Percentiles rank a stretch among this genome's conserved stretches.
Conservation (phyloP, 2,113 vertebrate genomes). For the Poeciliopsis occidentalis region DNA sequence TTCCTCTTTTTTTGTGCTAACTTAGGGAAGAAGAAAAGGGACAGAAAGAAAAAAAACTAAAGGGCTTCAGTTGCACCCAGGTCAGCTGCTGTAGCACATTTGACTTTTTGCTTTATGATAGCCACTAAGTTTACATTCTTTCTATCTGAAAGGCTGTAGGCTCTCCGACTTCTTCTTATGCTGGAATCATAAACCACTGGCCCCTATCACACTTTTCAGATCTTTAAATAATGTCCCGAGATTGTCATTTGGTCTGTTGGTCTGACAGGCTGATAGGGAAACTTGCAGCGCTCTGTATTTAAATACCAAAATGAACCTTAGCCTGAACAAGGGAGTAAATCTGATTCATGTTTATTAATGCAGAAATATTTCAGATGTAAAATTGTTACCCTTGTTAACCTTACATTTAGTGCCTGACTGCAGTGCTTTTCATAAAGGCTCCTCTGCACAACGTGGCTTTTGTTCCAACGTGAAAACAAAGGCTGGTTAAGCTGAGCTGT, state of each 20-base stretch:
- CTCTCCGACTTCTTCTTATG: no score
- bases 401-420: constrained; percentile 13
- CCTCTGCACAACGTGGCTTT: constrained; percentile 53
- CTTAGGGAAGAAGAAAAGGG: constrained; percentile 11
- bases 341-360: background rate
- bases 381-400: background rate
- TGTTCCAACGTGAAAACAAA: constrained; percentile 68
- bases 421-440: constrained; percentile 6
- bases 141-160: no score
- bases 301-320: no score
- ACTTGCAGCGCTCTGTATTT: no score
- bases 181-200: no score
- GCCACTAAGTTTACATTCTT: no score
- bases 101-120: no score
- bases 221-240: no score
- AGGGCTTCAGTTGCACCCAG: constrained; percentile 55
- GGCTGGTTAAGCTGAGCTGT: constrained; percentile 47
- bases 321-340: no score
- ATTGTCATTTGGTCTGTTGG: no score
- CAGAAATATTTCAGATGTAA: background rate
- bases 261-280: no score
- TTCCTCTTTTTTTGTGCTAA: constrained; percentile 48
- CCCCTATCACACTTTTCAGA: no score
- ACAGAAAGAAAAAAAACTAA: constrained; percentile 38
- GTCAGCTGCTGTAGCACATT: constrained; percentile 27